Evolutionary conservation across 2,888 invertebrate genomes (phyloP).

Genomic region (Standfussiana lucernea): DNA sequence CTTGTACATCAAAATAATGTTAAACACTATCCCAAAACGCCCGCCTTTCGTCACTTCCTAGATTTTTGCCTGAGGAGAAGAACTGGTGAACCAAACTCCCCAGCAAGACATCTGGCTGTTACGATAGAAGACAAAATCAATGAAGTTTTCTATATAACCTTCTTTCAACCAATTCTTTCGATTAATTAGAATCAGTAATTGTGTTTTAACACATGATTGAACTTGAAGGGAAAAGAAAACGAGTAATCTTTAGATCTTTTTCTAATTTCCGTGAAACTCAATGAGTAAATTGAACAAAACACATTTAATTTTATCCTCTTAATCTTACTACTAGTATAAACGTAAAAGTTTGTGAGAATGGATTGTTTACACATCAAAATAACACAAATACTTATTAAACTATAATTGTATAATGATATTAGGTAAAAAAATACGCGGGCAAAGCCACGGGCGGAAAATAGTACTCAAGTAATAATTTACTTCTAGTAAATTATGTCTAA

Average conservation of each 20-base stretch:
- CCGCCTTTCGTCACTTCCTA: neutral
- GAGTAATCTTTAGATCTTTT: constrained; percentile 27
- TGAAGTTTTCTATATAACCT: neutral
- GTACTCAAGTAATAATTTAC: neutral
- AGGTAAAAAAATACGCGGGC: neutral
- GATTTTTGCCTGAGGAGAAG: neutral
- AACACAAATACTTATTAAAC: neutral
- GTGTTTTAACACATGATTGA: constrained; percentile 28
- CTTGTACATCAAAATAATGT: neutral
- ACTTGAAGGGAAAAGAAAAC: neutral
- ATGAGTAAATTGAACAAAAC: neutral
- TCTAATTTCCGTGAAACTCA: constrained; percentile 37
- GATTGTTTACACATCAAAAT: neutral
- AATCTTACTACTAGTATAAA: neutral
- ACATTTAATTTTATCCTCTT: neutral
- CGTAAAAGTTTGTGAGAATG: neutral
- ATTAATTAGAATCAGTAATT: constrained; percentile 31
- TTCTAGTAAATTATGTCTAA: neutral
- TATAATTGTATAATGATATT: neutral
- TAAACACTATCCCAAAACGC: neutral
- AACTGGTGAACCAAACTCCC: neutral
- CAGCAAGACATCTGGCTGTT: neutral
- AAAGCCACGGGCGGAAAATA: neutral
- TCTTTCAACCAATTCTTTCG: neutral
- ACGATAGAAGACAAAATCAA: neutral